Evolutionary conservation across 2,797 vertebrate species (phyloP).

Genomic region (Kryptopterus vitreolus): DNA sequence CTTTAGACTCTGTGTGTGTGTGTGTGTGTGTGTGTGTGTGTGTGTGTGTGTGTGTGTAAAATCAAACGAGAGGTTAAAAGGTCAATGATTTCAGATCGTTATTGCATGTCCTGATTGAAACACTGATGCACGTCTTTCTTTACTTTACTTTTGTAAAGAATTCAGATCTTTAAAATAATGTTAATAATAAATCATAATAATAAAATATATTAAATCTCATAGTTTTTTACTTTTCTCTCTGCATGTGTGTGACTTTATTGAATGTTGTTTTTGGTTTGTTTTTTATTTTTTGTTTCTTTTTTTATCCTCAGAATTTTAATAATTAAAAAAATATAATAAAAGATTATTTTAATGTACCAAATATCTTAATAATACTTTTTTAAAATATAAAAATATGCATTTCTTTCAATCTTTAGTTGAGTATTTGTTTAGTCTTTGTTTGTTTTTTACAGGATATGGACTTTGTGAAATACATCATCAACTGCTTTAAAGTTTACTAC

Average conservation of each 20-base stretch:
- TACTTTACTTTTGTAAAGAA: too few relatives aligned
- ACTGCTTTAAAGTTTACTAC: slow-evolving; percentile 96
- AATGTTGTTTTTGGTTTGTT: background rate
- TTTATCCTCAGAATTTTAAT: background rate
- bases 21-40: background rate
- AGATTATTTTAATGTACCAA: too few relatives aligned
- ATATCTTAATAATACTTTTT: too few relatives aligned
- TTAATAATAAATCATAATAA: too few relatives aligned
- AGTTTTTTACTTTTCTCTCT: background rate
- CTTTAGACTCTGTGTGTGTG: slow-evolving; percentile 6
- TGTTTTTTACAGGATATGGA: slow-evolving; percentile 88
- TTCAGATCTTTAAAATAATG: background rate
- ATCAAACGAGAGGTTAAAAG: background rate
- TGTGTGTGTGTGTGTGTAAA: slow-evolving; percentile 13
- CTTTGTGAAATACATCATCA: slow-evolving; percentile 93
- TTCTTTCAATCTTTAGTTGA: background rate
- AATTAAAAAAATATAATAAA: background rate
- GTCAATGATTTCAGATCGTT: background rate
- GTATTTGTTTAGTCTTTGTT: background rate
- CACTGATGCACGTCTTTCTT: background rate
- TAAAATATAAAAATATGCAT: too few relatives aligned
- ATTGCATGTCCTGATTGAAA: background rate
- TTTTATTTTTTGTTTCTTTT: background rate
- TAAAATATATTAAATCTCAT: background rate
- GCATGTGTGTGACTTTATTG: background rate